phyloP scores from a whole-genome alignment of 2,113 vertebrate genomes.

The Sclerurus mexicanus region DNA sequence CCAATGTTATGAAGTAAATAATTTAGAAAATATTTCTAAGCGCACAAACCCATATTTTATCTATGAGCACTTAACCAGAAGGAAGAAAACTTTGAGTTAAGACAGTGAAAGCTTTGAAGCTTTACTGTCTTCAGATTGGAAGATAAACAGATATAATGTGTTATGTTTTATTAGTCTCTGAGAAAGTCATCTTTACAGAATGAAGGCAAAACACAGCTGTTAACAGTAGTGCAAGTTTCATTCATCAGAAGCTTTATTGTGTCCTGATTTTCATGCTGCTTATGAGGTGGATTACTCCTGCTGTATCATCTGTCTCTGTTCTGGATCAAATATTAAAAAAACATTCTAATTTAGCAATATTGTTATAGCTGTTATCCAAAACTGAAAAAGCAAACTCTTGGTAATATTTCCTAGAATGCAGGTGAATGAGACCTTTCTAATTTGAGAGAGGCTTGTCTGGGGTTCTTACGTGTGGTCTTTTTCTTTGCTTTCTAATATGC shows the following conservation, averaged over 20 bases:
- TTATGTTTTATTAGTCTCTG: not conserved
- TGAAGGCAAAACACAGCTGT: not conserved
- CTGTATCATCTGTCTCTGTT: not conserved
- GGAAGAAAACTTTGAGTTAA: not conserved
- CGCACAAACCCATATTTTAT: not conserved
- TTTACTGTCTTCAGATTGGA: not conserved
- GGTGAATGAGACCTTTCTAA: not conserved
- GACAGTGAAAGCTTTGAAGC: not conserved
- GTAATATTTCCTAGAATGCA: not conserved
- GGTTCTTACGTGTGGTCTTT: not conserved
- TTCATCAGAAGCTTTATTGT: not conserved
- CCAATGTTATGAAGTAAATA: not conserved
- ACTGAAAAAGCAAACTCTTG: not conserved
- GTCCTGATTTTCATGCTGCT: not conserved
- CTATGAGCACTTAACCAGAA: not conserved
- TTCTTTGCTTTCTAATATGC: not conserved
- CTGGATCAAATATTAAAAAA: not conserved
- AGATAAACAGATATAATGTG: not conserved
- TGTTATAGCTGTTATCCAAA: not conserved
- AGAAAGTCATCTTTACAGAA: not conserved
- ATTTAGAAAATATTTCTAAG: not conserved
- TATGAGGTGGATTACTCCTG: not conserved
- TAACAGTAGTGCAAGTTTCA: not conserved
- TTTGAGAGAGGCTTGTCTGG: not conserved
- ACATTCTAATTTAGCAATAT: not conserved